These are phyloP conservation scores for Dryadula phaetusa DNA, from an alignment of 2,888 invertebrate genomes.

Conservation along the genomic window DNA sequence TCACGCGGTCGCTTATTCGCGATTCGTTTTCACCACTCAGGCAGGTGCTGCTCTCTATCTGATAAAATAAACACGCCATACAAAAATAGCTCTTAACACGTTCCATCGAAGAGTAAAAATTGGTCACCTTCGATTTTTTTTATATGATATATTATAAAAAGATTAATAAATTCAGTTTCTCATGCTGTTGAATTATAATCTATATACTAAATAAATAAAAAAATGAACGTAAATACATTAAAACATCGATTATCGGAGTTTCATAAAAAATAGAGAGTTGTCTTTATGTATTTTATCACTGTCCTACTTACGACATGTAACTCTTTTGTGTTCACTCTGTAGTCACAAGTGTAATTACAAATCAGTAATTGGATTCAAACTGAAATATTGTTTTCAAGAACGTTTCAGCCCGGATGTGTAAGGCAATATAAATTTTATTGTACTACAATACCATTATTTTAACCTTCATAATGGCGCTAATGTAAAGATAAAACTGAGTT, in stretches of 20 bases:
- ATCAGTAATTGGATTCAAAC: not conserved
- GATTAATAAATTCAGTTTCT: not conserved
- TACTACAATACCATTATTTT: slow-evolving; percentile 2
- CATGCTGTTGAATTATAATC: not conserved
- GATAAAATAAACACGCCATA: not conserved
- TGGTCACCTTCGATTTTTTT: not conserved
- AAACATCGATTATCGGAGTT: not conserved
- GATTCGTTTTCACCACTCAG: slow-evolving; percentile 29
- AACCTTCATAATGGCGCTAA: slow-evolving; percentile 18
- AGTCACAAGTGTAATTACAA: not conserved
- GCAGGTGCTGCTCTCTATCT: slow-evolving; percentile 20
- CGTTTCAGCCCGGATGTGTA: not conserved
- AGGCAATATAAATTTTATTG: not conserved
- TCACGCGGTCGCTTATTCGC: slow-evolving; percentile 14
- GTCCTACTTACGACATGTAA: not conserved
- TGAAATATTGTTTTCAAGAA: slow-evolving; percentile 7
- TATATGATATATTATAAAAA: too few relatives aligned
- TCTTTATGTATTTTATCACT: slow-evolving; percentile 6
- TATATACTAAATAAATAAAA: too few relatives aligned
- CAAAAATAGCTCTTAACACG: not conserved
- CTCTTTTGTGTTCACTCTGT: not conserved
- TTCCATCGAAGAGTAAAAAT: not conserved
- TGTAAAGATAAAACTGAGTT: slow-evolving; percentile 26
- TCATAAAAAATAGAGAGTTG: too few relatives aligned
- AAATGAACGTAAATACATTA: too few relatives aligned